phyloP scores from a whole-genome alignment of 2,113 vertebrate species.

The Chelonoidis abingdonii region DNA sequence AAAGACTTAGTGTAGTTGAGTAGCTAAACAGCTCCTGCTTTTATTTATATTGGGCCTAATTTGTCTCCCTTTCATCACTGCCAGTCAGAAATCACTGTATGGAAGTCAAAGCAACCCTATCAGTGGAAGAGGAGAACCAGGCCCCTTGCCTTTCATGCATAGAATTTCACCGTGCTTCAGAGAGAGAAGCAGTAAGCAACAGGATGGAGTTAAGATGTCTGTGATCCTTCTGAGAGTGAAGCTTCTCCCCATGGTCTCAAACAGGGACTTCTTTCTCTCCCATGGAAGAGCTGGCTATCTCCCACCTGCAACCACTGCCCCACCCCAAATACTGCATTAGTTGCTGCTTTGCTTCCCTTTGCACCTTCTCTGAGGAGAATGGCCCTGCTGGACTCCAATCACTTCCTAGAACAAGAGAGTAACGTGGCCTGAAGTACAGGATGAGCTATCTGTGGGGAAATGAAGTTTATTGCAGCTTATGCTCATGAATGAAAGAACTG shows the following conservation, averaged over 20 bases:
- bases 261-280: neutral
- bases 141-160: neutral
- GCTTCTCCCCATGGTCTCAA: neutral
- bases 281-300: neutral
- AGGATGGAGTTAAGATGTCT: neutral
- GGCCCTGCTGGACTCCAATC: neutral
- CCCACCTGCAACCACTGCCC: neutral
- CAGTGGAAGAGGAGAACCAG: neutral
- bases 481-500: neutral
- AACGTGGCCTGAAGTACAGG: neutral
- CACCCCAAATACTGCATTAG: neutral
- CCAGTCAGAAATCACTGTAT: constrained; percentile 33
- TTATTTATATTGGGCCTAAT: constrained; percentile 60
- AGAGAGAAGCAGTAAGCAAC: neutral
- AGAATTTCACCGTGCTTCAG: neutral
- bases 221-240: neutral
- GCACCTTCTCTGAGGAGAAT: neutral
- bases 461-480: neutral
- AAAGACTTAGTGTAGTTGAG: constrained; percentile 48
- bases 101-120: constrained; percentile 3
- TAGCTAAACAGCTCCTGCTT: constrained; percentile 46
- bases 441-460: neutral
- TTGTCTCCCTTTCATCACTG: constrained; percentile 18
- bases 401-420: constrained; percentile 1
- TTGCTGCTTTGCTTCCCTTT: neutral